These are phyloP conservation scores for Melanogrammus aeglefinus DNA, from an alignment of 2,797 vertebrate genomes.

Conservation along the genomic window DNA sequence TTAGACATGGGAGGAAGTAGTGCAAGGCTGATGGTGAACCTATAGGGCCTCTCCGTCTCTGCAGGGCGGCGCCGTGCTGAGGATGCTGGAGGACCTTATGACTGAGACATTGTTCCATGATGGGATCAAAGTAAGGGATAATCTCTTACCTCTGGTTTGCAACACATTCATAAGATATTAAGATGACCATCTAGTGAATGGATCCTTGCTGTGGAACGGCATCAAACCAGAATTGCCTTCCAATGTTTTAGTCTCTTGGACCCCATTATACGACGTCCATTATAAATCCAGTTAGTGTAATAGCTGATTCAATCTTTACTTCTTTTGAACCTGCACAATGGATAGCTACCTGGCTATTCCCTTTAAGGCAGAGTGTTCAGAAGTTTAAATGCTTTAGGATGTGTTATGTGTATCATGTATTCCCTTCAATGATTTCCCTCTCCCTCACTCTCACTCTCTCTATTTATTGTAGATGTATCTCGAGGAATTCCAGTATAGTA, in stretches of 20 bases:
- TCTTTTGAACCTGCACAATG: background rate
- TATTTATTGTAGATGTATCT: slow-evolving; percentile 62
- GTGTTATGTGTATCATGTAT: background rate
- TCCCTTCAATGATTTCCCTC: background rate
- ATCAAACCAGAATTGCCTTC: background rate
- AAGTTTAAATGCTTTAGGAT: background rate
- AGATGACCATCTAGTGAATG: background rate
- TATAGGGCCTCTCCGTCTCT: slow-evolving; percentile 14
- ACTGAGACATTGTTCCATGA: slow-evolving; percentile 42
- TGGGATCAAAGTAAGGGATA: slow-evolving; percentile 64
- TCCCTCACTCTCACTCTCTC: slow-evolving; percentile 2
- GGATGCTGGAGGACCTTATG: slow-evolving; percentile 67
- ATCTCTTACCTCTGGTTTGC: background rate
- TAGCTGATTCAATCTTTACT: background rate
- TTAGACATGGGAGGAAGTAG: background rate
- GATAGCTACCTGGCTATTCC: background rate
- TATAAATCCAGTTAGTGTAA: background rate
- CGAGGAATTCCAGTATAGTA: slow-evolving; percentile 33
- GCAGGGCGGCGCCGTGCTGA: slow-evolving; percentile 74
- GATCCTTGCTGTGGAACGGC: background rate
- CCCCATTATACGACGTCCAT: no score
- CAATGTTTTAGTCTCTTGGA: background rate
- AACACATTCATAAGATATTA: background rate
- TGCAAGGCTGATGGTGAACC: background rate
- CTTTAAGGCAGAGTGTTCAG: no score